Conservation (phyloP, 92 coral and sea anemone genomes). For the Phenganax marumi region DNA sequence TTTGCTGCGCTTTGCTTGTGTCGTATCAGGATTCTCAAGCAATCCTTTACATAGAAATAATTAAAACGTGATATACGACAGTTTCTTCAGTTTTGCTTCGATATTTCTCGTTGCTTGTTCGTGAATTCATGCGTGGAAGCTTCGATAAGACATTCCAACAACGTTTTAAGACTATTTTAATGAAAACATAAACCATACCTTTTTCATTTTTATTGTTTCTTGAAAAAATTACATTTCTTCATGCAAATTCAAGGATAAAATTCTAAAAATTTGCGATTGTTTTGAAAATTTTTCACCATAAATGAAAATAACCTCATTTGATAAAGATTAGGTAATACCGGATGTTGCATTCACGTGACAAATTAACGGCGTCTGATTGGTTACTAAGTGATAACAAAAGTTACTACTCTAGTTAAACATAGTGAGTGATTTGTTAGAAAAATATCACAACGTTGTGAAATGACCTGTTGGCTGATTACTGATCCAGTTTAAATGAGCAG, state of each 20-base stretch:
- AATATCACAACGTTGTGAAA: background rate
- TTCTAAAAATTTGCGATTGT: constrained; percentile 1
- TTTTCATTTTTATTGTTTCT: background rate
- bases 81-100: too few relatives aligned
- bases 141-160: too few relatives aligned
- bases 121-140: too few relatives aligned
- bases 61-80: too few relatives aligned
- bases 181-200: too few relatives aligned
- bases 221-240: background rate
- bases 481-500: too few relatives aligned
- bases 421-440: background rate
- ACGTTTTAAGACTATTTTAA: too few relatives aligned
- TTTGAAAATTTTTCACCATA: background rate
- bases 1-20: too few relatives aligned
- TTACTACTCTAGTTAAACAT: background rate
- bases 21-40: too few relatives aligned
- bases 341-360: constrained; percentile 16
- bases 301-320: constrained; percentile 9
- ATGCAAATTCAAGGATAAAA: background rate
- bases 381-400: background rate
- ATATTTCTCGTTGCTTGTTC: too few relatives aligned
- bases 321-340: constrained; percentile 20
- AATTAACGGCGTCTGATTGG: constrained; percentile 5
- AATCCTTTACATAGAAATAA: too few relatives aligned
- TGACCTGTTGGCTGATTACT: constrained; percentile 18